Evolutionary conservation across 2,113 vertebrate species (phyloP), one percentile per base, ranked within the genome.

Genomic region (Ceyx melanurus): DNA sequence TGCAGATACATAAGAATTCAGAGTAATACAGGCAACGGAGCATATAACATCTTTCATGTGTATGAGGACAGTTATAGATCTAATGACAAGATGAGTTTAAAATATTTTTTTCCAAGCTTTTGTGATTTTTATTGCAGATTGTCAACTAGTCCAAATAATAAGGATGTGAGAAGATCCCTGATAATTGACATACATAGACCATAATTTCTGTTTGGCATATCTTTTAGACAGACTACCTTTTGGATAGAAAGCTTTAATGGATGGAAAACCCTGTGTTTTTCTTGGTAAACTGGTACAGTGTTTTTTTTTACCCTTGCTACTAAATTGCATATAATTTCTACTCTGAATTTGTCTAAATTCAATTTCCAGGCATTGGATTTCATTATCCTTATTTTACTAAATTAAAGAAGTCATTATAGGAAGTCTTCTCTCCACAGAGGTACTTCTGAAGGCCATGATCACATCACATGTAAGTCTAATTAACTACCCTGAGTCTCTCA

Each of bases 321-420:
- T 82, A 76, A 93, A 93, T 93, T 93, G 45, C 62, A 92, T 70
- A 50, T 90, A 73, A 95, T 95, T 95, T 93, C 96, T 90, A 61
- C 58, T 90, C 83, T 92, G 83, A 96, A 96, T 96, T 96, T 93
- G 83, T 66, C 45, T 92, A 73, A 94, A 94, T 90, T 95, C 40
- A 82, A 95, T 95, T 95, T 96, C 86, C 89, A 94, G 67, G 73
- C 83, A 92, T 95, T 94, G 74, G 81, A 95, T 93, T 94, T 96
- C 86, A 96, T 96, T 96, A 95, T 58, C 54, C 58, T 78, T 92
- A 78, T 76, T 94, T 90, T 96, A 90, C 90, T 62, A 82, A 94
- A 90, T 93, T 95, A 94, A 96, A 93, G 74, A 90, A 95, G 83
- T 93, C 83, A 87, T 94, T 95, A 92, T 87, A 93, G 86, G 93